Conservation (phyloP, 2,113 vertebrate species). For the Neolamprologus sp. region DNA sequence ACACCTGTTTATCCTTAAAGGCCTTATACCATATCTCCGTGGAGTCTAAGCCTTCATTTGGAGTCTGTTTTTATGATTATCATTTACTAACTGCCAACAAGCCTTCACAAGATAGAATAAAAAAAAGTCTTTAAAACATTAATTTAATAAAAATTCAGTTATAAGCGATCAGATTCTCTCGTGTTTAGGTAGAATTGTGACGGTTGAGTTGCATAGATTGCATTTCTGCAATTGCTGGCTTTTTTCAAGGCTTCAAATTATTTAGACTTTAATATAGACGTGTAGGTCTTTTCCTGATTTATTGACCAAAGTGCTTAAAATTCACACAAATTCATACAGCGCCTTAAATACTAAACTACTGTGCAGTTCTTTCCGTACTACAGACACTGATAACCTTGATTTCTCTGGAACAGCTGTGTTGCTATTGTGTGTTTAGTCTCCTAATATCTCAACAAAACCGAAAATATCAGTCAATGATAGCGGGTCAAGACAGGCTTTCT, state of each 20-base stretch:
- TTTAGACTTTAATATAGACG: not conserved
- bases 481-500: not conserved
- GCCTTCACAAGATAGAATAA: not conserved
- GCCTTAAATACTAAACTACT: not conserved
- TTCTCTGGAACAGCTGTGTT: not conserved
- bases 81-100: not conserved
- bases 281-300: not conserved
- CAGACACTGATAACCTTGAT: not conserved
- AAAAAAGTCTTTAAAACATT: not conserved
- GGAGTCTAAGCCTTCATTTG: not conserved
- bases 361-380: not conserved
- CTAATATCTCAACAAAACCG: not conserved
- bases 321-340: not conserved
- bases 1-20: not conserved
- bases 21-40: not conserved
- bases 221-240: not conserved
- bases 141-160: not conserved
- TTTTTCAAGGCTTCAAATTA: not conserved
- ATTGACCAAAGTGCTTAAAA: not conserved
- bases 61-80: not conserved
- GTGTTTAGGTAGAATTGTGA: not conserved
- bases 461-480: not conserved
- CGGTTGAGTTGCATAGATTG: not conserved
- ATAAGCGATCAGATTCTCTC: not conserved
- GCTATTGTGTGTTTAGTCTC: not conserved